Base-by-base conservation (phyloP, 2,888 invertebrate species). In the Hanleya hanleyi region DNA sequence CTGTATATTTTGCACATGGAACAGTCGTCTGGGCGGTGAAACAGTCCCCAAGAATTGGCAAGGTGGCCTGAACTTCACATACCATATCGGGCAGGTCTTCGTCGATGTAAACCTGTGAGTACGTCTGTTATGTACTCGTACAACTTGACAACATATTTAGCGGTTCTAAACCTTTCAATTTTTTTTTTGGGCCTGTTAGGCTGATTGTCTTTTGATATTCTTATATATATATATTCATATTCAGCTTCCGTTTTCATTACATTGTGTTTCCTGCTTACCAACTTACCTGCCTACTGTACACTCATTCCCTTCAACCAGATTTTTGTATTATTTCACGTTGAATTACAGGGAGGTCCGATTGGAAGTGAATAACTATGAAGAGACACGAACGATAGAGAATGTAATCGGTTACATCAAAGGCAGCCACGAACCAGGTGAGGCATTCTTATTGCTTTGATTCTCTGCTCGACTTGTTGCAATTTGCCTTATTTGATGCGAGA, bases 11-110 rank as follows among this genome's bases (percentile, higher is more conserved):
- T n/a, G n/a, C n/a, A n/a, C n/a, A n/a, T n/a, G n/a, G 70, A 69
- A n/a, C 71, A 84, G 84, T 22, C 73, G 74, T 22, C 70, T 85
- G 81, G 83, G 71, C 7, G 91, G 91, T 7, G 70, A 75, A 0
- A 76, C 76, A 1, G 90, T 86, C 2, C 91, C 91, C 0, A 41
- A 71, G 1, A 81, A 84, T 7, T 92, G 92, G 91, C 84, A 84
- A 77, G 92, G 91, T 9, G 82, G 81, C 22, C 81, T 91, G n/a
- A 86, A 88, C 67, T 79, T 90, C 15, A 86, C 87, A 3, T 92
- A 91, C 77, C 84, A 81, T 38, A 70, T 91, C 12, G 91, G 91
- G 26, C 91, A 91, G 12, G 90, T n/a, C n/a, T n/a, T n/a, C n/a
- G n/a, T n/a, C n/a, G n/a, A n/a, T n/a, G n/a, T n/a, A n/a, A n/a